Evolutionary conservation across 2,797 vertebrate species (phyloP).

Genomic region (Serranus cabrilla): DNA sequence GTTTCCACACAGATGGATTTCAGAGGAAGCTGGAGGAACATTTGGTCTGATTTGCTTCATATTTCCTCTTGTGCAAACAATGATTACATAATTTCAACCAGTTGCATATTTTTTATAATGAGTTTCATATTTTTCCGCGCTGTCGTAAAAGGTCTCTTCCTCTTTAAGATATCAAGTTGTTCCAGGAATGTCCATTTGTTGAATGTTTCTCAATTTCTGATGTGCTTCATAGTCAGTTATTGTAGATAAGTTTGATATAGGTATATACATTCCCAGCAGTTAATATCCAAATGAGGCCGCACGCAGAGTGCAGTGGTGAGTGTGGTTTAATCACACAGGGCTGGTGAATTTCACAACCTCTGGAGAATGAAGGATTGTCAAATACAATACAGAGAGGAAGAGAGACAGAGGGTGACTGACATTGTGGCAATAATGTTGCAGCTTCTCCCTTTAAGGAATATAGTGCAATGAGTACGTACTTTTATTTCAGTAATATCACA

Average conservation of each 20-base stretch:
- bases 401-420: conserved; percentile 13
- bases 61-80: neutral
- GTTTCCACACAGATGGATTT: neutral
- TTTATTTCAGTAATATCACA: neutral
- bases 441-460: neutral
- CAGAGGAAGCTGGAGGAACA: neutral
- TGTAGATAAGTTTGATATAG: neutral
- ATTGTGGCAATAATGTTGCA: neutral
- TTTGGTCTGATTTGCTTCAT: neutral
- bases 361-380: conserved; percentile 52
- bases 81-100: conserved; percentile 7
- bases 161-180: conserved; percentile 12
- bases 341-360: conserved; percentile 78
- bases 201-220: neutral
- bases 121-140: conserved; percentile 2
- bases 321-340: conserved; percentile 52
- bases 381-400: conserved; percentile 39
- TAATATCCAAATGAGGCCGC: neutral
- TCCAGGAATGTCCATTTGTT: neutral
- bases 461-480: neutral
- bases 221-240: neutral
- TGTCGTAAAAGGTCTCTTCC: conserved; percentile 4
- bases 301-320: conserved; percentile 5
- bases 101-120: neutral
- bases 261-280: neutral